Conservation (phyloP, 1,140 invertebrate genomes). For the Sycophaga agraensis region DNA sequence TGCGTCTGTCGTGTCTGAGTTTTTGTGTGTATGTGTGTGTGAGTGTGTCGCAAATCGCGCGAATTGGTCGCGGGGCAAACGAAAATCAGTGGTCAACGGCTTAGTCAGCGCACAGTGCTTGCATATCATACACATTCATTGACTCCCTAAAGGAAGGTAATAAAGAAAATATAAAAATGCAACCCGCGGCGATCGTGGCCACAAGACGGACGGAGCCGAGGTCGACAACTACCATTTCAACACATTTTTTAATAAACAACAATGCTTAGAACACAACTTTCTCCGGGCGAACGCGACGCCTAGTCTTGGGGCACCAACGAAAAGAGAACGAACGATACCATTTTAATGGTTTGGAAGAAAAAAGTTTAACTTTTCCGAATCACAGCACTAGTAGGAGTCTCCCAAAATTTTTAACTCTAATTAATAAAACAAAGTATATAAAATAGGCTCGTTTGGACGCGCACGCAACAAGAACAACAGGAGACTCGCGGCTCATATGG, state of each 20-base stretch:
- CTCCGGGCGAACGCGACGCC: background rate
- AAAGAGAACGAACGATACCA: background rate
- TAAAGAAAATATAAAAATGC: slow-evolving; percentile 14
- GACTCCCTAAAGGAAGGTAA: slow-evolving; percentile 19
- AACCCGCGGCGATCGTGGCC: background rate
- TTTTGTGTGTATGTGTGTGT: background rate
- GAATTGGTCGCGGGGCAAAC: slow-evolving; percentile 28
- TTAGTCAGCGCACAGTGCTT: slow-evolving; percentile 29
- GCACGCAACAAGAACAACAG: slow-evolving; percentile 14
- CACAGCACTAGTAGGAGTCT: background rate
- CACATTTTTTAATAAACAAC: no score
- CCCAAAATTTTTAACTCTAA: background rate
- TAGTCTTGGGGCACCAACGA: background rate
- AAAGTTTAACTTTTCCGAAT: slow-evolving; percentile 7
- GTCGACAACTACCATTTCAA: no score
- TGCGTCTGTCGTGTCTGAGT: slow-evolving; percentile 1
- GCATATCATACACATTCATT: slow-evolving; percentile 18
- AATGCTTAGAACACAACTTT: no score
- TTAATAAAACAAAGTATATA: slow-evolving; percentile 5
- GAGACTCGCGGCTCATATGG: no score
- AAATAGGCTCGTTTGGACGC: background rate
- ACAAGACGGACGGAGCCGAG: background rate
- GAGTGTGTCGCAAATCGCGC: slow-evolving; percentile 16
- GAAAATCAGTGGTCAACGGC: slow-evolving; percentile 26
- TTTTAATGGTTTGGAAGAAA: background rate